phyloP scores from a whole-genome alignment of 2,888 invertebrate species.

The Cyrtodaria siliqua region DNA sequence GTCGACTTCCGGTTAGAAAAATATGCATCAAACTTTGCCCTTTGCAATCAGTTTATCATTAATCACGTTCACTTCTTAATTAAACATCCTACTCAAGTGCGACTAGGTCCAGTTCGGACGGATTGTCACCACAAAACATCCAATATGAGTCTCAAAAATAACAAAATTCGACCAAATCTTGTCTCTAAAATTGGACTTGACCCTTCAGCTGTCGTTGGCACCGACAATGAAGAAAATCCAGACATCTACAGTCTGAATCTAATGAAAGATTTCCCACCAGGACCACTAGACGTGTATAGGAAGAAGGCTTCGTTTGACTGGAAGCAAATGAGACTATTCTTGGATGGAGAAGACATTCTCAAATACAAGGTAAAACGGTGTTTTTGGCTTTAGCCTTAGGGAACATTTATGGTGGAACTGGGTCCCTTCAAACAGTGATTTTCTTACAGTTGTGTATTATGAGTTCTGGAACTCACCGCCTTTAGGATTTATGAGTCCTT shows the following conservation, averaged over 20 bases:
- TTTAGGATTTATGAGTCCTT: too few species aligned
- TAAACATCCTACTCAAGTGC: too few species aligned
- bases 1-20: slow-evolving; percentile 34
- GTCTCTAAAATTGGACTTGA: slow-evolving; percentile 46
- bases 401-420: too few species aligned
- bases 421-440: too few species aligned
- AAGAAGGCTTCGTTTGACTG: slow-evolving; percentile 94
- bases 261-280: slow-evolving; percentile 85
- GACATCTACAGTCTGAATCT: slow-evolving; percentile 62
- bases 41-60: neutral
- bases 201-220: slow-evolving; percentile 57
- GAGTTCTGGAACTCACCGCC: too few species aligned
- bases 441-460: too few species aligned
- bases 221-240: slow-evolving; percentile 39
- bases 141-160: neutral
- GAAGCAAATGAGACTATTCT: slow-evolving; percentile 92
- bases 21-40: slow-evolving; percentile 39
- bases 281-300: slow-evolving; percentile 93
- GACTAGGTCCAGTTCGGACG: too few species aligned
- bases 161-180: slow-evolving; percentile 3
- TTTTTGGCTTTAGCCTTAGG: too few species aligned
- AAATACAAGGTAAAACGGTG: slow-evolving; percentile 92
- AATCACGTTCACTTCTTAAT: too few species aligned
- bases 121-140: neutral
- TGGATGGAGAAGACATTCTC: slow-evolving; percentile 92